Conservation (phyloP, 2,888 invertebrate species). For the Timandra comae region DNA sequence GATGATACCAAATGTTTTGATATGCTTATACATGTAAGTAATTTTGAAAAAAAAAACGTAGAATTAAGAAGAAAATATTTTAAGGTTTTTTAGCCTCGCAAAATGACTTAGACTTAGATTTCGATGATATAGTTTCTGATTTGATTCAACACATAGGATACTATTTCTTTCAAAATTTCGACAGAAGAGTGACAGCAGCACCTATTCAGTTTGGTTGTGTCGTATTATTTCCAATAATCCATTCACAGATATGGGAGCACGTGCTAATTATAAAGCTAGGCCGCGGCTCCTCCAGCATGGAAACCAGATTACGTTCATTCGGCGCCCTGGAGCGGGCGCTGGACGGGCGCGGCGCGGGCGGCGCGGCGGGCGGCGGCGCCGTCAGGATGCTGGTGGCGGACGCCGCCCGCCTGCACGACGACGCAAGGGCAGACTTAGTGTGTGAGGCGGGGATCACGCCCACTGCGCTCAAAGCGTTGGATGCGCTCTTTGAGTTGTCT, state of each 20-base stretch:
- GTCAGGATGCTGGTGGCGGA: constrained; percentile 79
- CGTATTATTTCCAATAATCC: constrained; percentile 1
- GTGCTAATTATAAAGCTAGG: constrained; percentile 42
- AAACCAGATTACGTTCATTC: constrained; percentile 81
- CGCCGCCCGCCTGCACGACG: constrained; percentile 80
- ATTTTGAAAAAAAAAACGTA: too few relatives aligned
- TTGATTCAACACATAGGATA: too few relatives aligned
- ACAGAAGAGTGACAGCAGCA: too few relatives aligned
- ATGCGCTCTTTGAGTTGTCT: constrained; percentile 49
- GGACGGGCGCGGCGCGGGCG: constrained; percentile 79
- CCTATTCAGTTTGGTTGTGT: neutral
- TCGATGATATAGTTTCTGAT: too few relatives aligned
- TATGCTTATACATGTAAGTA: constrained; percentile 61
- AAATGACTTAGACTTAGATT: too few relatives aligned
- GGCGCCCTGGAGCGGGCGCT: constrained; percentile 78
- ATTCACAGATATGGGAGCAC: constrained; percentile 84
- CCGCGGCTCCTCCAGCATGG: constrained; percentile 69
- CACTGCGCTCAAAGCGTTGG: constrained; percentile 41
- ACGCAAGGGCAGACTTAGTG: constrained; percentile 49
- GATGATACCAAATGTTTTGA: constrained; percentile 88
- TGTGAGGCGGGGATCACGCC: constrained; percentile 61
- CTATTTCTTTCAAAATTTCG: too few relatives aligned
- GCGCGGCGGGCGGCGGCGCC: constrained; percentile 56
- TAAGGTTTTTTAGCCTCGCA: too few relatives aligned
- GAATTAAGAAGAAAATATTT: too few relatives aligned